Evolutionary conservation across 2,797 vertebrate species (phyloP).

Genomic region (Alcedo atthis): DNA sequence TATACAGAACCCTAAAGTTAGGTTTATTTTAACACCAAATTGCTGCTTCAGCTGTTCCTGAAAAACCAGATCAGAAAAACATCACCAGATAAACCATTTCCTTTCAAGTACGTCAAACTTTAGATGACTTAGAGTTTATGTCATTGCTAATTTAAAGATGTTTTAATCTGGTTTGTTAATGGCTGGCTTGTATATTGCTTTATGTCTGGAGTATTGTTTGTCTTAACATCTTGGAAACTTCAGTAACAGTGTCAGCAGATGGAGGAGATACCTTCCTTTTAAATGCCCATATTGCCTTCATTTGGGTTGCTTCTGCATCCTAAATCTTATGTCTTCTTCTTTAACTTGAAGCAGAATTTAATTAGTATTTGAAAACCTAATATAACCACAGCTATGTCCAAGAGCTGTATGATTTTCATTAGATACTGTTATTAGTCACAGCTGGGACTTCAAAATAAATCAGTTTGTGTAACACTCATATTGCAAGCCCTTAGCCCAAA

Average conservation of each 20-base stretch:
- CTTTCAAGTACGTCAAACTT: not conserved
- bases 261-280: not conserved
- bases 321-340: not conserved
- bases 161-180: slow-evolving; percentile 8
- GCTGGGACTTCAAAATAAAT: slow-evolving; percentile 2
- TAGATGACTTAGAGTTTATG: not conserved
- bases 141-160: not conserved
- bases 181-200: not conserved
- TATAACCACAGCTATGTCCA: not conserved
- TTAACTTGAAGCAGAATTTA: not conserved
- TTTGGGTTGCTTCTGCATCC: not conserved
- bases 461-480: not conserved
- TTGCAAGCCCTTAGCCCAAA: not conserved
- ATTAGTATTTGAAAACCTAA: slow-evolving; percentile 34
- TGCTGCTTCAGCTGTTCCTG: not conserved
- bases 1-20: not conserved
- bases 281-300: not conserved
- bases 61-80: not conserved
- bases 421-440: not conserved
- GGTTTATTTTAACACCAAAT: not conserved
- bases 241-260: not conserved
- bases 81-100: not conserved
- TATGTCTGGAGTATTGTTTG: not conserved
- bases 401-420: not conserved
- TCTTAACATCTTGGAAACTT: not conserved